Percentiles rank a stretch among this genome's conserved stretches.
Conservation (phyloP, 2,113 vertebrate genomes). For the Chloebia gouldiae region DNA sequence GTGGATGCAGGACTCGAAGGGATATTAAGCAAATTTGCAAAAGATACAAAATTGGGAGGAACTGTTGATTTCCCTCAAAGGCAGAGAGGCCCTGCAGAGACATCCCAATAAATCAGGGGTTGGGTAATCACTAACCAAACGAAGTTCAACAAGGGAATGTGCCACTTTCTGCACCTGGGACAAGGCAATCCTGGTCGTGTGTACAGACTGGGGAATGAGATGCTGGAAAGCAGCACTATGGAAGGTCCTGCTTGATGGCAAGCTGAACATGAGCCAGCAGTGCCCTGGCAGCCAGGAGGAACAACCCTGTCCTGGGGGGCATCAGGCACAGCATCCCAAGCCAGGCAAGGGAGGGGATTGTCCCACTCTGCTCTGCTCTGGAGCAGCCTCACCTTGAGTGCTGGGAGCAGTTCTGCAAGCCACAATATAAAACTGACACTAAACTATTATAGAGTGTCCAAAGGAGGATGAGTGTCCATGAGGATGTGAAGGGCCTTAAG, state of each 20-base stretch:
- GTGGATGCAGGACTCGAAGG: fast-evolving
- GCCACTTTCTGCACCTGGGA: fast-evolving
- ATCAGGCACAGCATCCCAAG: not conserved
- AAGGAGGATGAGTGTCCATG: not conserved
- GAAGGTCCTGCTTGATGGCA: fast-evolving
- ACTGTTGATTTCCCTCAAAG: not conserved
- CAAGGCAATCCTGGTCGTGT: fast-evolving
- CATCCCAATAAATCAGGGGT: fast-evolving
- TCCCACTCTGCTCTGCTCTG: not conserved
- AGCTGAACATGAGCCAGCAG: fast-evolving
- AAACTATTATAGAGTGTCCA: not conserved
- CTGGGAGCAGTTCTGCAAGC: no score
- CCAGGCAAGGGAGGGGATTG: not conserved
- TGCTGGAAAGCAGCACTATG: fast-evolving
- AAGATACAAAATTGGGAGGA: not conserved
- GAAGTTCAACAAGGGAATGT: no score
- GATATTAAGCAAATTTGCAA: not conserved
- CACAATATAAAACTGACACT: not conserved
- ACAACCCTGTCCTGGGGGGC: fast-evolving
- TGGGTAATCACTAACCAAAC: fast-evolving
- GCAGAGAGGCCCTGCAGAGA: not conserved
- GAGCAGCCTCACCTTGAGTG: fast-evolving
- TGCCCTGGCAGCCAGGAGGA: not conserved
- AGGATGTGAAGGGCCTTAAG: not conserved
- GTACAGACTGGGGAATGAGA: not conserved